A percentile compares a stretch with the other conserved stretches of the same genome.
phyloP scores from a whole-genome alignment of 30 jellyfish, hydroid and myxozoan species.

The Pelagia noctiluca region DNA sequence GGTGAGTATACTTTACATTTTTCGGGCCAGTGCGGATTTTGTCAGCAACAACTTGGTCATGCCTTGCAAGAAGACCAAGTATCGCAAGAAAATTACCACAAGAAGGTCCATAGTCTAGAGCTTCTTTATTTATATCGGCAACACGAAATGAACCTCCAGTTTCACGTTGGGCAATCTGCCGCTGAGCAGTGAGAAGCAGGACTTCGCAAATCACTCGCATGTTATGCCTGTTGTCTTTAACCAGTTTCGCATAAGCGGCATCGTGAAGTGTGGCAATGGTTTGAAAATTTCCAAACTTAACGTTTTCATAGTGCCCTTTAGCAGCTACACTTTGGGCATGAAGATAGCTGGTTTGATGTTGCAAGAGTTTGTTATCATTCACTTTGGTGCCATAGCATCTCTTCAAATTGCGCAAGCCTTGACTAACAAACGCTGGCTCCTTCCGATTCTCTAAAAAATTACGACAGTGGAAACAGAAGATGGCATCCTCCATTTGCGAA shows the following conservation, averaged over 20 bases:
- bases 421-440: constrained; percentile 1
- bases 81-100: constrained; percentile 38
- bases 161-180: constrained; percentile 27
- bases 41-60: constrained; percentile 4
- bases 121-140: background rate
- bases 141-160: constrained; percentile 22
- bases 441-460: background rate
- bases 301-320: background rate
- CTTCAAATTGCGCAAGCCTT: constrained; percentile 3
- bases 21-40: constrained; percentile 3
- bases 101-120: constrained; percentile 6
- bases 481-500: background rate
- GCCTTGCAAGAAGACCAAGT: constrained; percentile 10
- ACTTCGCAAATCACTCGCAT: constrained; percentile 11
- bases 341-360: background rate
- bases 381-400: background rate
- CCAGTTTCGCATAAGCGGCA: background rate
- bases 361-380: background rate
- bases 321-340: constrained; percentile 11
- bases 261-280: background rate
- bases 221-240: background rate
- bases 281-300: background rate
- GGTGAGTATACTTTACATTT: constrained; percentile 24
- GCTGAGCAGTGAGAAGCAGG: constrained; percentile 55
- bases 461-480: constrained; percentile 1